A percentile compares a stretch with the other conserved stretches of the same genome.
phyloP scores from a whole-genome alignment of 2,888 invertebrate species.

The Drosophila subsilvestris region DNA sequence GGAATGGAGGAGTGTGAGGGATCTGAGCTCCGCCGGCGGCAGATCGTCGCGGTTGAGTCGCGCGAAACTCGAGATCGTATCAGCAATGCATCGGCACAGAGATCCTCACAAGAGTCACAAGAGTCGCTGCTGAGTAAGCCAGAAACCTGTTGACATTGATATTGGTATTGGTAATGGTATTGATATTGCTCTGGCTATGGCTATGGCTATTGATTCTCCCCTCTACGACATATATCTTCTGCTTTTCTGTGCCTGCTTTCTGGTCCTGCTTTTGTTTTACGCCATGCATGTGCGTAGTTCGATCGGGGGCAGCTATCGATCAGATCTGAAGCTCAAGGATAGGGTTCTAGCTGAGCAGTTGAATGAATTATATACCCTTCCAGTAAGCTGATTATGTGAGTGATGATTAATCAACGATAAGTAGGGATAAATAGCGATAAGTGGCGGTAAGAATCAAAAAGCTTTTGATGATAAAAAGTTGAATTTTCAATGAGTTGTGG shows the following conservation, averaged over 20 bases:
- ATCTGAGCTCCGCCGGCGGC: constrained; percentile 34
- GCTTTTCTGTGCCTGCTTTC: constrained; percentile 9
- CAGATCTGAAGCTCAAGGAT: neutral
- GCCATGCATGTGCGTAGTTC: constrained; percentile 30
- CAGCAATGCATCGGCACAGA: constrained; percentile 35
- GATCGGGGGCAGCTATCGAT: constrained; percentile 14
- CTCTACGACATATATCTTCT: constrained; percentile 5
- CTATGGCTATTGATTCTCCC: constrained; percentile 48
- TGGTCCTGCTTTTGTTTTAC: neutral
- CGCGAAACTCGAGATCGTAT: constrained; percentile 50
- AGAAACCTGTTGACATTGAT: constrained; percentile 75
- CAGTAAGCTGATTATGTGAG: constrained; percentile 19
- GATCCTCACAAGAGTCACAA: constrained; percentile 29
- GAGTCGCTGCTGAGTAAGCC: constrained; percentile 16
- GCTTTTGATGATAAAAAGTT: neutral
- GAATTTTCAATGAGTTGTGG: neutral
- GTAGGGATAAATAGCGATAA: neutral
- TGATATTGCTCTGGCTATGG: constrained; percentile 58
- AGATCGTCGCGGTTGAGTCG: constrained; percentile 36
- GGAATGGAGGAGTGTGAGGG: constrained; percentile 22
- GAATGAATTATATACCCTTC: neutral
- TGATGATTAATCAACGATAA: neutral
- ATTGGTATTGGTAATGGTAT: constrained; percentile 38
- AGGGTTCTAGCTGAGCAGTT: neutral
- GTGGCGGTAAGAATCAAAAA: neutral